A percentile compares a stretch with the other conserved stretches of the same genome.
Evolutionary conservation across 2,797 vertebrate genomes (phyloP).

Genomic region (Pachyuromys duprasi): DNA sequence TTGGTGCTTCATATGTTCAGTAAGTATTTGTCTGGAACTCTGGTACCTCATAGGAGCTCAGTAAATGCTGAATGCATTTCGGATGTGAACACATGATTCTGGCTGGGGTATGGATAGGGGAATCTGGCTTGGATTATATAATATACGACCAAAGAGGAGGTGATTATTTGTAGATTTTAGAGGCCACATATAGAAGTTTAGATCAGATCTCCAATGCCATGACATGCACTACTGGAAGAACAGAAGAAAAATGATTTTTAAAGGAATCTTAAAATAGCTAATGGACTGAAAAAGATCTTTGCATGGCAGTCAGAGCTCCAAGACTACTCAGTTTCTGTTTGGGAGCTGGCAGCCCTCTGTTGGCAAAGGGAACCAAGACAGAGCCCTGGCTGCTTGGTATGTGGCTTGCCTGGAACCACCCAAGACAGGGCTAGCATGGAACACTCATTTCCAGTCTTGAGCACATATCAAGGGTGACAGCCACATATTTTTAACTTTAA

Average conservation of each 20-base stretch:
- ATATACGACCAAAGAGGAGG: background rate
- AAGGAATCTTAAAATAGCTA: background rate
- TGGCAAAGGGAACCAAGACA: background rate
- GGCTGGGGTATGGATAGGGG: background rate
- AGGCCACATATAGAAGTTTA: background rate
- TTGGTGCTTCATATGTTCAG: background rate
- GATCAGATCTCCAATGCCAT: background rate
- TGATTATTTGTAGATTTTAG: background rate
- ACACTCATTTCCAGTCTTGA: background rate
- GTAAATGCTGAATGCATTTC: background rate
- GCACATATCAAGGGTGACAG: background rate
- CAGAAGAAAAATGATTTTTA: background rate
- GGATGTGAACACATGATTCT: background rate
- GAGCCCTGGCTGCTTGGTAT: background rate
- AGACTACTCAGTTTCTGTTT: background rate
- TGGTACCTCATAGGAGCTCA: background rate
- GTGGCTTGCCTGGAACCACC: slow-evolving; percentile 5
- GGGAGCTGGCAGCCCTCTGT: rapidly evolving
- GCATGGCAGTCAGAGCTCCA: background rate
- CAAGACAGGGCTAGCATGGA: slow-evolving; percentile 57
- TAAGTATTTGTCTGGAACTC: background rate
- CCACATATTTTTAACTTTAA: background rate
- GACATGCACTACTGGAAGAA: background rate
- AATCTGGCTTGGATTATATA: background rate
- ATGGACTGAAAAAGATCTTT: slow-evolving; percentile 43